Evolutionary conservation across 2,797 vertebrate genomes (phyloP), one percentile per base, ranked within the genome.

Genomic region (Zonotrichia albicollis): DNA sequence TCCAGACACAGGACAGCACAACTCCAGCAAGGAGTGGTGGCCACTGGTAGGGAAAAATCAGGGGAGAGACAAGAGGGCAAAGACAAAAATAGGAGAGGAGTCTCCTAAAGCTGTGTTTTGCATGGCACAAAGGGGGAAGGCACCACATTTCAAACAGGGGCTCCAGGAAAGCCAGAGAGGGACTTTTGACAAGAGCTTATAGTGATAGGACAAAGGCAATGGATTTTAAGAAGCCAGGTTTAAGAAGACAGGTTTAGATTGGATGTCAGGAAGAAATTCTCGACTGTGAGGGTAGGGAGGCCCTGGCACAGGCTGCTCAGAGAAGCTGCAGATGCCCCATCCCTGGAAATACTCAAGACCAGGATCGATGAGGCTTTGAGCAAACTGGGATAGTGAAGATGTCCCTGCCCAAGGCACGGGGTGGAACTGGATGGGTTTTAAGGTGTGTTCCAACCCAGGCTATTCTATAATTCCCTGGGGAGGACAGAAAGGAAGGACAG

Each of bases 201-300:
- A 27, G 27, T 6, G 38, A 40, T 0, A 36, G 53, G 16, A 54
- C 22, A 61, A 29, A 78, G 22, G 8, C 7, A 46, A 46, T 16
- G 34, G 34, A 22, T 61, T 90, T 67, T 32, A 25, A 25, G 29
- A 54, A 38, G 19, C 10, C 16, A 43, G 32, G 27, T 43, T 61
- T 48, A 48, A 29, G 27, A 54, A 38, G 19, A 7, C 13, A 43
- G 32, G 22, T 43, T 61, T 43, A 48, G 19, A 32, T 9, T n/a
- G 14, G 40, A n/a, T 42, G 32, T 15, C 14, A 20, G 11, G 53
- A 84, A 61, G 27, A 73, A 54, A 84, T 73, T 73, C 42, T 42
- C 0, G 0, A 3, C 54, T n/a, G 30, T 48, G 60, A 38, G 22
- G 27, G 11, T 61, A 26, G 11, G 7, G 10, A 60, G 18, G 16